phyloP scores from a whole-genome alignment of 2,113 vertebrate species.

The Oenanthe oenanthe region DNA sequence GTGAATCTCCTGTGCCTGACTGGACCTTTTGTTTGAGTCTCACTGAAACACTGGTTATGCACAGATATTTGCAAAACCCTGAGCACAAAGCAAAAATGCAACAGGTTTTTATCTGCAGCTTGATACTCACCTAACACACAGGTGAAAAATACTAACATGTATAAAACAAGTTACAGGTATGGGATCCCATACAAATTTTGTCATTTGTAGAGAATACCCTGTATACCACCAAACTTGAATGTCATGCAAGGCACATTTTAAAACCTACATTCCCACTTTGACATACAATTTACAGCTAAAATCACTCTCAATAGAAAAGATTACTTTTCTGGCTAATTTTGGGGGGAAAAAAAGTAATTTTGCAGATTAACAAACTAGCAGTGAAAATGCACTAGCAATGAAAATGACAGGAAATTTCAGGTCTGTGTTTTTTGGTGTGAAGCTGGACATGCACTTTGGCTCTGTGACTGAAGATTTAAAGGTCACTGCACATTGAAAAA shows the following conservation, averaged over 20 bases:
- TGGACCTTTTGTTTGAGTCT: neutral
- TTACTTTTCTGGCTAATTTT: neutral
- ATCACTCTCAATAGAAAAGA: neutral
- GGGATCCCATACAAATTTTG: neutral
- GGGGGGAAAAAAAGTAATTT: neutral
- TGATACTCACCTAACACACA: rapidly evolving
- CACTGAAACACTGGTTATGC: neutral
- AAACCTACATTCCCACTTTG: neutral
- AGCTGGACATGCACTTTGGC: neutral
- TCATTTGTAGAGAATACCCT: neutral
- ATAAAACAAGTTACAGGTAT: neutral
- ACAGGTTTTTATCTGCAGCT: neutral
- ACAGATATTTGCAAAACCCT: neutral
- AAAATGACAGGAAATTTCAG: neutral
- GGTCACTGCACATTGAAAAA: neutral
- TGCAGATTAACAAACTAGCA: neutral
- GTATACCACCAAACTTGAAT: neutral
- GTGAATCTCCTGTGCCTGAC: neutral
- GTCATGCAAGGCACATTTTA: neutral
- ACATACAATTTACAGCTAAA: neutral
- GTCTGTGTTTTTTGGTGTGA: neutral
- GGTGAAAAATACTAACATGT: neutral
- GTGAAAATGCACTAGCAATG: neutral
- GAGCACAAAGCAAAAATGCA: neutral
- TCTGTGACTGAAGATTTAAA: neutral